Evolutionary conservation across 2,888 invertebrate genomes (phyloP).

Genomic region (Pristionchus japonicus): DNA sequence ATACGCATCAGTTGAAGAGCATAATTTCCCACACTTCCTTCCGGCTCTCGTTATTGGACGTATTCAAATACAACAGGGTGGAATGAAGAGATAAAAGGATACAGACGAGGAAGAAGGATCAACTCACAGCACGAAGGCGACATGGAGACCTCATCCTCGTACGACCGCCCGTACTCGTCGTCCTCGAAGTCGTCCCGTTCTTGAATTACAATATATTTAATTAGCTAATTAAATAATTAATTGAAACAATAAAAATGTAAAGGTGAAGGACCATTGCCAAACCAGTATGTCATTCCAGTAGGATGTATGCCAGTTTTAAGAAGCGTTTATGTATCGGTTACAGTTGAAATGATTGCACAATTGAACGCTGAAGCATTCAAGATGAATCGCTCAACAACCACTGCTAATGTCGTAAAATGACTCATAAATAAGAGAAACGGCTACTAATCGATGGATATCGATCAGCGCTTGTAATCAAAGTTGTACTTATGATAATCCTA

Average conservation of each 20-base stretch:
- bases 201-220: neutral
- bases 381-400: neutral
- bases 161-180: slow-evolving; percentile 63
- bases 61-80: too few relatives aligned
- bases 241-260: slow-evolving; percentile 19
- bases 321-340: neutral
- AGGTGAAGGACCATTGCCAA: too few relatives aligned
- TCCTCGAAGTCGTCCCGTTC: slow-evolving; percentile 62
- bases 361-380: neutral
- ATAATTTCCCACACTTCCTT: too few relatives aligned
- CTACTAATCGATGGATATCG: neutral
- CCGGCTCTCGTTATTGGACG: too few relatives aligned
- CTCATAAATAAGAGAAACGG: neutral
- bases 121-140: slow-evolving; percentile 53
- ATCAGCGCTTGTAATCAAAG: neutral
- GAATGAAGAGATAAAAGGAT: too few relatives aligned
- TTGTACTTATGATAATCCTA: neutral
- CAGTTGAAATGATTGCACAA: neutral
- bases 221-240: neutral
- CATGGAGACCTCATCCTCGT: slow-evolving; percentile 64
- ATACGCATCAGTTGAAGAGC: too few relatives aligned
- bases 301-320: too few relatives aligned
- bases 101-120: too few relatives aligned
- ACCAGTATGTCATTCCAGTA: too few relatives aligned
- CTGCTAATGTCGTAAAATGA: neutral